Base-by-base conservation (phyloP, 2,888 invertebrate species). In the Iselma pallidipennis region DNA sequence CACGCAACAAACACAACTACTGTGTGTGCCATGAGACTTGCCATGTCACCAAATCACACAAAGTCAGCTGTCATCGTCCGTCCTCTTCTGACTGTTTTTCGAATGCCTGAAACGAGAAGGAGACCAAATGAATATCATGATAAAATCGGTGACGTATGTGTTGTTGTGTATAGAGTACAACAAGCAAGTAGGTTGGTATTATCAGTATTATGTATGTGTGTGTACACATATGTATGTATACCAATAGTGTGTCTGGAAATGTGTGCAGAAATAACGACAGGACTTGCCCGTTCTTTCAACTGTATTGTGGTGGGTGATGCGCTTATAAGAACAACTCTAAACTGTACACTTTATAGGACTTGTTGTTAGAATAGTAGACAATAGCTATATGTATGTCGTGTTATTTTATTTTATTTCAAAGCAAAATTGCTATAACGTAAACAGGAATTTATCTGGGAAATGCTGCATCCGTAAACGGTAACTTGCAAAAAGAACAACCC, bases 71-170 rank as follows among this genome's bases (percentile, higher is more conserved):
- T 77, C 77, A 78, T 74, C 76, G 75, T 73, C 74, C 71, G 70
- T 76, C 76, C 75, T 75, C 74, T 72, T 73, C 70, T 66, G 67
- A 65, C 63, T 71, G 66, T 58, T 63, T 63, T 72, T 71, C 66
- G n/a, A n/a, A 65, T 59, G 68, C 72, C 74, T 76, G 74, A 69
- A 71, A 70, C 67, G 68, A 71, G 68, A 71, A 66, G 64, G 66
- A 71, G 72, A 73, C 66, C 68, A 75, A 70, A 75, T 78, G 73
- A 76, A 76, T 71, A 71, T 71, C 73, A 71, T 70, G 72, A 78
- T 78, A 78, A 79, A 78, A 72, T 75, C 74, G 65, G 75, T 79
- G 79, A 79, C 76, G 78, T 79, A 78, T 74, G 74, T 73, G 73
- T 74, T 69, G 71, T 66, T 71, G 71, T 45, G n/a, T n/a, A n/a